A percentile compares a stretch with the other conserved stretches of the same genome.
phyloP scores from a whole-genome alignment of 2,888 invertebrate species.

The Onchidella celtica region DNA sequence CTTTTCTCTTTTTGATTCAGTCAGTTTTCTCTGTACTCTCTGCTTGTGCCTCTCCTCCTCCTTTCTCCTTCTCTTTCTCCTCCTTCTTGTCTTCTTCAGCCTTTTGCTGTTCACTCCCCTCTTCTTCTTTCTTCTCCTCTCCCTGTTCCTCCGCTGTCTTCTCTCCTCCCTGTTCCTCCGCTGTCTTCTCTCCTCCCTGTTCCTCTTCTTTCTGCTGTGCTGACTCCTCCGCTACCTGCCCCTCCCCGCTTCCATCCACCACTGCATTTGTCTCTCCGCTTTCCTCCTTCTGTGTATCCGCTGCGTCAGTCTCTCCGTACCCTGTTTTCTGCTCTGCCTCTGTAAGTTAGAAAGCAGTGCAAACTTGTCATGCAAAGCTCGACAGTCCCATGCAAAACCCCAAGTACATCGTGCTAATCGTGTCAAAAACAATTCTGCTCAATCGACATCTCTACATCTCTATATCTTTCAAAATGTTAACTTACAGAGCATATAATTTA shows the following conservation, averaged over 20 bases:
- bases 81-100: not conserved
- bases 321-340: not conserved
- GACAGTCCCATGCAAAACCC: not conserved
- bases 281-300: not conserved
- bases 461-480: no score
- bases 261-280: not conserved
- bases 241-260: not conserved
- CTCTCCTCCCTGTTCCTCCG: not conserved
- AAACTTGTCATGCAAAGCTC: not conserved
- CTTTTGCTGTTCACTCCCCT: slow-evolving; percentile 21
- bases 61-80: not conserved
- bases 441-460: no score
- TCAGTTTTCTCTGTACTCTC: not conserved
- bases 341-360: slow-evolving; percentile 9
- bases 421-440: no score
- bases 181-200: not conserved
- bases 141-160: not conserved
- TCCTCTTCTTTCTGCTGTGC: not conserved
- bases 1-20: not conserved
- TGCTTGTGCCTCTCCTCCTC: not conserved
- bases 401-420: no score
- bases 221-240: not conserved
- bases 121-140: slow-evolving; percentile 11
- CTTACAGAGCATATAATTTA: no score
- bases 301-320: not conserved